Evolutionary conservation across 2,888 invertebrate genomes (phyloP).

Genomic region (Cyclophora punctaria): DNA sequence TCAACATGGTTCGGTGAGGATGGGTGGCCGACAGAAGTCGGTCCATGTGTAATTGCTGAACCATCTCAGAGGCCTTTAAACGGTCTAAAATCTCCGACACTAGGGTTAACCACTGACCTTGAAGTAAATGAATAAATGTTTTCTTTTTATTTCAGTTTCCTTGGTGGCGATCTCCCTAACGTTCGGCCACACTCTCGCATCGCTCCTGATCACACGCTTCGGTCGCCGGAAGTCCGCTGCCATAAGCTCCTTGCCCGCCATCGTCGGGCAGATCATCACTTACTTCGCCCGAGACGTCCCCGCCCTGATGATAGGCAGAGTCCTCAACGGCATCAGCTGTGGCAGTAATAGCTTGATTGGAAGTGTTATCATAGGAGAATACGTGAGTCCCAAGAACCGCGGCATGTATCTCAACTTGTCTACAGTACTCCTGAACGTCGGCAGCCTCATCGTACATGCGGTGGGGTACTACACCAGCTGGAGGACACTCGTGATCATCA

Average conservation of each 20-base stretch:
- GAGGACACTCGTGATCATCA: constrained; percentile 25
- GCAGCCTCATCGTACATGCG: constrained; percentile 21
- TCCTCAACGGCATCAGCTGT: constrained; percentile 21
- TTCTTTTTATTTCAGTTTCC: too few species aligned
- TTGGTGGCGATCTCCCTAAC: too few species aligned
- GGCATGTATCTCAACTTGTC: constrained; percentile 27
- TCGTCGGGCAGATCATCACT: constrained; percentile 21
- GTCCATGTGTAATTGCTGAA: neutral
- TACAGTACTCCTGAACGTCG: constrained; percentile 16
- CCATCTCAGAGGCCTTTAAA: neutral
- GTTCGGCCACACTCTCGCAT: too few species aligned
- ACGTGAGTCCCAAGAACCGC: constrained; percentile 21
- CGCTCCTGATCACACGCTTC: too few species aligned
- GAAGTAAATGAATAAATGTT: neutral
- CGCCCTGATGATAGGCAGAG: constrained; percentile 24
- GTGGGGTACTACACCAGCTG: constrained; percentile 22
- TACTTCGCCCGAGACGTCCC: constrained; percentile 23
- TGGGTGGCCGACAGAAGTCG: neutral
- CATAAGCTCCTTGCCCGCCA: constrained; percentile 12
- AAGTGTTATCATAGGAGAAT: constrained; percentile 27
- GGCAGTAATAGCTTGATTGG: constrained; percentile 21
- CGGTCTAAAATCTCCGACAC: too few species aligned
- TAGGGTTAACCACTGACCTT: neutral
- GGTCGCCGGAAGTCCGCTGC: neutral
- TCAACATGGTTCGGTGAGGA: constrained; percentile 69